Percentiles rank a stretch among this genome's conserved stretches.
These are phyloP conservation scores for Drosophila pseudoananassae DNA, from an alignment of 1,140 invertebrate species.

Conservation along the genomic window DNA sequence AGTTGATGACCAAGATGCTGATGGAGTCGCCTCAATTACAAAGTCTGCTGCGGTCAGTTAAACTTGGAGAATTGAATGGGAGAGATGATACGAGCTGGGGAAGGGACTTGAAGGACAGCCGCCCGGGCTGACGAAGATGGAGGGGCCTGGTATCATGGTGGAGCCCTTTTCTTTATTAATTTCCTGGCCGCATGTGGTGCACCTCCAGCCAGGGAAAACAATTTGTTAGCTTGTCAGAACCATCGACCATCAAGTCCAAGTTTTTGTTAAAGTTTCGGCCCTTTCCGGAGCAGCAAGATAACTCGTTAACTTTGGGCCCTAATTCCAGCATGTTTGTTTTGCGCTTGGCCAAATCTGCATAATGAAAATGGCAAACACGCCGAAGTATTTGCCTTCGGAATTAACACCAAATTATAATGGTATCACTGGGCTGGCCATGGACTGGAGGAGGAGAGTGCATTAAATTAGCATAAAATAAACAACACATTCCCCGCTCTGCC, in stretches of 20 bases:
- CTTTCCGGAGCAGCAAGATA: conserved; percentile 37
- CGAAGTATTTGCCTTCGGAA: conserved; percentile 60
- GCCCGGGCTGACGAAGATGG: conserved; percentile 42
- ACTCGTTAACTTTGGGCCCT: conserved; percentile 68
- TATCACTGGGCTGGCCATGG: conserved; percentile 45
- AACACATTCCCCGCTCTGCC: conserved; percentile 38
- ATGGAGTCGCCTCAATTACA: conserved; percentile 40
- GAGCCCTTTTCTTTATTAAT: conserved; percentile 74
- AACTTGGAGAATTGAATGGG: conserved; percentile 7
- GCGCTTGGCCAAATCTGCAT: conserved; percentile 64
- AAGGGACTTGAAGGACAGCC: conserved; percentile 1
- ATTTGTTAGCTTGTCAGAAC: conserved; percentile 80
- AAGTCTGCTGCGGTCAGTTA: conserved; percentile 66
- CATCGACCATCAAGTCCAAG: conserved; percentile 55
- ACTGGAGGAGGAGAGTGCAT: conserved; percentile 50
- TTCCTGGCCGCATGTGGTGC: conserved; percentile 78
- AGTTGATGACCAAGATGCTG: conserved; percentile 32
- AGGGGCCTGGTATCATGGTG: conserved; percentile 37
- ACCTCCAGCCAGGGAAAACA: conserved; percentile 77
- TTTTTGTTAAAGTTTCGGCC: conserved; percentile 31
- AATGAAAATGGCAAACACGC: conserved; percentile 69
- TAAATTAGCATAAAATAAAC: conserved; percentile 80
- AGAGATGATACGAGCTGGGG: neutral
- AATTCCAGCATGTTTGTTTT: conserved; percentile 53
- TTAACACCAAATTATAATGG: conserved; percentile 78